These are phyloP conservation scores for Hyperoodon ampullatus DNA, from an alignment of 2,113 vertebrate genomes.

Conservation along the genomic window DNA sequence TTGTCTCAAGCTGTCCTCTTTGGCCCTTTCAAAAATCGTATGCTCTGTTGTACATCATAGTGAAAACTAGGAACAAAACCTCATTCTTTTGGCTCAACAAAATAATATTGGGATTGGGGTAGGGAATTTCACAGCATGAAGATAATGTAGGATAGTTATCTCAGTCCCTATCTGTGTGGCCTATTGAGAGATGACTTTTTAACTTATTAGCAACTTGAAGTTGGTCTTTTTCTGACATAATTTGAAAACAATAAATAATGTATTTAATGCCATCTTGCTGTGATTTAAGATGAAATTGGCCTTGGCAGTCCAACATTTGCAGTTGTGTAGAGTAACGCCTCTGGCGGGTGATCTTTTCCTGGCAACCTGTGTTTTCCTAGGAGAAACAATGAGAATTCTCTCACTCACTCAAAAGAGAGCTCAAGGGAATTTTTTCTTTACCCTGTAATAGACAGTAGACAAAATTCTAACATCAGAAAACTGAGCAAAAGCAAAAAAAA, in stretches of 20 bases:
- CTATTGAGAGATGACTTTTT: neutral
- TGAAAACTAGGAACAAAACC: neutral
- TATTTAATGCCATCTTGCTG: neutral
- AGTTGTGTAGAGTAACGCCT: neutral
- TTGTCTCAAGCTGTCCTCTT: neutral
- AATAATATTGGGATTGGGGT: neutral
- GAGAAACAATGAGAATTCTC: neutral
- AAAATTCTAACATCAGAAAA: conserved; percentile 37
- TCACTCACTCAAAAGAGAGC: neutral
- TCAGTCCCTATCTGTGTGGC: neutral
- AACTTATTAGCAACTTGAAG: neutral
- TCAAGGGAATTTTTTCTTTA: neutral
- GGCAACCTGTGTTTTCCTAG: neutral
- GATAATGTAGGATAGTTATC: neutral
- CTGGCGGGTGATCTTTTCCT: too few relatives aligned
- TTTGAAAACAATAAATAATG: neutral
- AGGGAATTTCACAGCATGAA: neutral
- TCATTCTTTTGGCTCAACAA: neutral
- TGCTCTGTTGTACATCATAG: accelerated
- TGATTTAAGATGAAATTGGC: neutral
- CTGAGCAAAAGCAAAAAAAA: neutral
- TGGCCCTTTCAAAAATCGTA: neutral
- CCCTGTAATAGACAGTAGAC: neutral
- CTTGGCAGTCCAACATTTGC: neutral
- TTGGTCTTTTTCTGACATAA: neutral